Base-by-base conservation (phyloP, 1,140 invertebrate species). In the Drosophila novamexicana region DNA sequence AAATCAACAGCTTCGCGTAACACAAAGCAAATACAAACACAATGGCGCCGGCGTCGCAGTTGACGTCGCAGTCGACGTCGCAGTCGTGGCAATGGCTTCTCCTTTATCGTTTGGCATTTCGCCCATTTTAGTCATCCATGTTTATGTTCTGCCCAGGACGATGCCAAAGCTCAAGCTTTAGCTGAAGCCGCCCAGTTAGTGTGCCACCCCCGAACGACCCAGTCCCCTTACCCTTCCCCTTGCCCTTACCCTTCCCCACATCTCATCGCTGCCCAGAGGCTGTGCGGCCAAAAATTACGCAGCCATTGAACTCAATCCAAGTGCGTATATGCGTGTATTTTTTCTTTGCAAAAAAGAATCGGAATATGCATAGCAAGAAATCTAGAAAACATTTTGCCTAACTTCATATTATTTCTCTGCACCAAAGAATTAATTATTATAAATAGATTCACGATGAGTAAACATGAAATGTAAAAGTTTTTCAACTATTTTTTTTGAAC, bases 41-140 rank as follows among this genome's bases (percentile, higher is more conserved):
- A 76, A 72, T 69, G 59, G 64, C 70, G 64, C 34, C 44, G 16
- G 39, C 61, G 54, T 45, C 40, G 57, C 42, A 47, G 57, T 22
- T 18, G n/a, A 7, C 2, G 47, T 44, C 14, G 40, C 18, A 0
- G 64, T 53, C 49, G n/a, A 7, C 2, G 47, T 44, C 14, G 40
- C 18, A 0, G 64, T 53, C 49, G 56, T 34, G 2, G 47, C 69
- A 72, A 79, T 79, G 84, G 77, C 80, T 80, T 75, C 84, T 88
- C 84, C 88, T 91, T 91, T 88, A 91, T 88, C 80, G 88, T 81
- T 91, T 88, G 88, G 83, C 88, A 81, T 79, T 91, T 86, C 88
- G 83, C 88, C 88, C 88, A 88, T 91, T 91, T 91, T 81, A 88
- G 84, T 71, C 82, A 86, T 86, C 82, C 82, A 86, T 86, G 82